Conservation (phyloP, 2,113 vertebrate genomes). For the Pungitius pungitius region DNA sequence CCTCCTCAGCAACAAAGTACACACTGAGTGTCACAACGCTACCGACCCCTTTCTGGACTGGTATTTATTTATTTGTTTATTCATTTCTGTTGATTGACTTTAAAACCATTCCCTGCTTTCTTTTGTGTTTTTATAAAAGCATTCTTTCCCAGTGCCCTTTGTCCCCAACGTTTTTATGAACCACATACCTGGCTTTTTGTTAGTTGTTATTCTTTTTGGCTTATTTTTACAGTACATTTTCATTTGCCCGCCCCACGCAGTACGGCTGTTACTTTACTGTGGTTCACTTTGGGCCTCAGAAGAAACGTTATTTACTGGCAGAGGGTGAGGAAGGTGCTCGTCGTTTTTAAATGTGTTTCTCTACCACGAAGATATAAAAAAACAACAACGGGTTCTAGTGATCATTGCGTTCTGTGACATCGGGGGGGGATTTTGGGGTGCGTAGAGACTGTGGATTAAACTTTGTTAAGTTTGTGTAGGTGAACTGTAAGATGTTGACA, state of each 20-base stretch:
- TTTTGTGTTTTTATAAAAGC: constrained; percentile 58
- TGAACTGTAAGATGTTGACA: constrained; percentile 7
- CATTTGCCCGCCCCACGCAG: constrained; percentile 63
- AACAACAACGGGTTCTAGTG: background rate
- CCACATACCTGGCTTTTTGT: constrained; percentile 53
- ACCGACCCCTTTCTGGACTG: constrained; percentile 84
- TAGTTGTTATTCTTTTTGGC: constrained; percentile 61
- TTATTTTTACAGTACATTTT: constrained; percentile 52
- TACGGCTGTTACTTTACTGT: constrained; percentile 64
- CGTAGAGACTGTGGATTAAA: constrained; percentile 5
- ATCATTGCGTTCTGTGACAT: background rate
- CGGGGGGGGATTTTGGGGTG: background rate
- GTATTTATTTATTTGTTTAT: constrained; percentile 85
- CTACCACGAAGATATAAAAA: background rate
- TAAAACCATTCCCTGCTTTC: constrained; percentile 62
- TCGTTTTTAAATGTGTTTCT: background rate
- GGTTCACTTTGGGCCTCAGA: constrained; percentile 56
- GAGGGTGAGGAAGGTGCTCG: constrained; percentile 37
- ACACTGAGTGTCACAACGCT: constrained; percentile 83
- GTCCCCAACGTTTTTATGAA: constrained; percentile 40
- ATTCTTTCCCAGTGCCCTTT: constrained; percentile 45
- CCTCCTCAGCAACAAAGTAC: constrained; percentile 86
- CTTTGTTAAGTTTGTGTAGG: constrained; percentile 6
- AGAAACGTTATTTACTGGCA: constrained; percentile 35
- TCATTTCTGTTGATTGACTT: constrained; percentile 72